phyloP scores from a whole-genome alignment of 2,888 invertebrate genomes.

The Diplazon laetatorius region DNA sequence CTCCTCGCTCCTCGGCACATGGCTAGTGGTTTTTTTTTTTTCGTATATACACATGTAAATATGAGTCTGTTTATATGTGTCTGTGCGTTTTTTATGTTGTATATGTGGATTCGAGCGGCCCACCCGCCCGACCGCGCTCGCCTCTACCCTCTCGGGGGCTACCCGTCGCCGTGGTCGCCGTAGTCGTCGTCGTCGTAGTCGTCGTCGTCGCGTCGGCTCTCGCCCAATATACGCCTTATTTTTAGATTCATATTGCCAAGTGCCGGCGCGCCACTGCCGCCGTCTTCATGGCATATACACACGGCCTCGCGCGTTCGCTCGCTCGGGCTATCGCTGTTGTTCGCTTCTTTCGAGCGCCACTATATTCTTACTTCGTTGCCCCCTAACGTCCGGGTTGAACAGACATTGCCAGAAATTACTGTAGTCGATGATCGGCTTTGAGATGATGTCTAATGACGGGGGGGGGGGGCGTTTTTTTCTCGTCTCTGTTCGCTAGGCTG shows the following conservation, averaged over 20 bases:
- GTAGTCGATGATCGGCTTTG: neutral
- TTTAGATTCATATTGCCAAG: conserved; percentile 77
- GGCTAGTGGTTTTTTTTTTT: conserved; percentile 19
- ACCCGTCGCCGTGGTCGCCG: conserved; percentile 55
- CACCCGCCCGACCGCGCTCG: conserved; percentile 27
- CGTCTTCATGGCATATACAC: conserved; percentile 53
- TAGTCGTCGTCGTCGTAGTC: conserved; percentile 30
- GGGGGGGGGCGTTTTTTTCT: no score
- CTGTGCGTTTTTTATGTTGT: conserved; percentile 20
- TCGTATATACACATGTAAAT: conserved; percentile 4
- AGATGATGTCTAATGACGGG: neutral
- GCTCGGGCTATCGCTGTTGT: conserved; percentile 21
- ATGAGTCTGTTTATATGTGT: neutral
- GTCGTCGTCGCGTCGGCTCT: conserved; percentile 69
- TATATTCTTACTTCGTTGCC: conserved; percentile 11
- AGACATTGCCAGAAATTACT: neutral
- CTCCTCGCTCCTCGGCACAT: conserved; percentile 22
- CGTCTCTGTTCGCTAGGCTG: neutral
- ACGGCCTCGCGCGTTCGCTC: conserved; percentile 33
- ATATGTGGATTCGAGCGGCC: conserved; percentile 38
- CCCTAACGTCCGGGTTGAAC: neutral
- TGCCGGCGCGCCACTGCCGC: conserved; percentile 61
- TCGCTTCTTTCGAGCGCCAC: neutral
- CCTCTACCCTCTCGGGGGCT: conserved; percentile 21
- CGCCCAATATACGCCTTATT: conserved; percentile 77